phyloP scores from a whole-genome alignment of 2,888 invertebrate genomes.

The Lordiphosa fenestrarum region DNA sequence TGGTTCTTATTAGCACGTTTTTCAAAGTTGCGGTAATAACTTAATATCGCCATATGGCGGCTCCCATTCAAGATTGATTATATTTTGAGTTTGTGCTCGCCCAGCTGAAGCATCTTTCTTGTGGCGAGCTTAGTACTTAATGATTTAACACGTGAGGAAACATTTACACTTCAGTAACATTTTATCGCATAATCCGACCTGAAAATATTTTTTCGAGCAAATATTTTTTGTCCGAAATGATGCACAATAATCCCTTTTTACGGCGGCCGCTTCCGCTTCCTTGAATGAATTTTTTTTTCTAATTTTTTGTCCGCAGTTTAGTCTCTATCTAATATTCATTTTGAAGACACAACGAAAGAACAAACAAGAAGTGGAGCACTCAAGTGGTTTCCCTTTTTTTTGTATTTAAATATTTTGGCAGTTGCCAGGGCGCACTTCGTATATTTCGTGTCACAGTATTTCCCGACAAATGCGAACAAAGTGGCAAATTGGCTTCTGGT shows the following conservation, averaged over 20 bases:
- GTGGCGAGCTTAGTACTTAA: constrained; percentile 12
- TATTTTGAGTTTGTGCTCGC: constrained; percentile 3
- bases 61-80: constrained; percentile 28
- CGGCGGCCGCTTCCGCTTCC: constrained; percentile 35
- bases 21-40: constrained; percentile 19
- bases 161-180: constrained; percentile 56
- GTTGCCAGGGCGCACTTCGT: constrained; percentile 18
- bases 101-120: background rate
- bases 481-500: constrained; percentile 40
- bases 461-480: constrained; percentile 14
- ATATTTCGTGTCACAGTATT: constrained; percentile 16
- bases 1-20: constrained; percentile 8
- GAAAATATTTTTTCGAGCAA: constrained; percentile 42
- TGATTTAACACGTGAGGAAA: constrained; percentile 53
- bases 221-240: constrained; percentile 5
- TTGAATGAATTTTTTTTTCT: constrained; percentile 23
- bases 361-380: constrained; percentile 23
- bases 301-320: constrained; percentile 12
- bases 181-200: constrained; percentile 59
- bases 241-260: constrained; percentile 66
- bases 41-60: constrained; percentile 20
- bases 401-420: constrained; percentile 18
- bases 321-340: constrained; percentile 46
- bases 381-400: constrained; percentile 41
- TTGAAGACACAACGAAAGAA: constrained; percentile 40